Evolutionary conservation across 2,113 vertebrate species (phyloP).

Genomic region (Onychorhynchus coronatus): DNA sequence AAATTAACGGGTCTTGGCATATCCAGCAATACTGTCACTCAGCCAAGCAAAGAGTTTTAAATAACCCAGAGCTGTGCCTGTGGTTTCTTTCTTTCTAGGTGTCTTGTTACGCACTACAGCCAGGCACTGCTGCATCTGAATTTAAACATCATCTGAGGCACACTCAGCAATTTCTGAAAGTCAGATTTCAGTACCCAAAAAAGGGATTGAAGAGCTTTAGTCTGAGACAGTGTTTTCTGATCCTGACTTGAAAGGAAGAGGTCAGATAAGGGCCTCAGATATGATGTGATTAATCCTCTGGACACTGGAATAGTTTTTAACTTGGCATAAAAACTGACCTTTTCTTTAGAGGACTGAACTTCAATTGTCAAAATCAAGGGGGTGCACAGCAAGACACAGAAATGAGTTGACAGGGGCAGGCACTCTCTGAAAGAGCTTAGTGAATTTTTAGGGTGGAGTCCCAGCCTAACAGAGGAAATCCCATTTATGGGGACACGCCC

Average conservation of each 20-base stretch:
- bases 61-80: neutral
- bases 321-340: neutral
- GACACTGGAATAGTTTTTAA: neutral
- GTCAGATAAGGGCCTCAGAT: neutral
- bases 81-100: neutral
- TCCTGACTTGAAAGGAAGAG: neutral
- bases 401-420: neutral
- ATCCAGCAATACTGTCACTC: neutral
- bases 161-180: neutral
- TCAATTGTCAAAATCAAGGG: neutral
- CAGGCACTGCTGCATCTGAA: neutral
- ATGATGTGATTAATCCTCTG: neutral
- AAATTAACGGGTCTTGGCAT: neutral
- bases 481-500: neutral
- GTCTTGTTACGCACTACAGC: neutral
- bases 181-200: neutral
- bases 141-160: neutral
- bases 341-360: neutral
- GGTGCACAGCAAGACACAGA: neutral
- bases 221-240: neutral
- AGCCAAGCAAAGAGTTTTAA: constrained; percentile 9
- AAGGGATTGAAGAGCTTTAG: neutral
- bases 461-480: neutral
- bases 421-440: neutral
- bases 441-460: neutral